Conservation (phyloP, 1,140 invertebrate genomes). For the Druon quercuslanigerum region DNA sequence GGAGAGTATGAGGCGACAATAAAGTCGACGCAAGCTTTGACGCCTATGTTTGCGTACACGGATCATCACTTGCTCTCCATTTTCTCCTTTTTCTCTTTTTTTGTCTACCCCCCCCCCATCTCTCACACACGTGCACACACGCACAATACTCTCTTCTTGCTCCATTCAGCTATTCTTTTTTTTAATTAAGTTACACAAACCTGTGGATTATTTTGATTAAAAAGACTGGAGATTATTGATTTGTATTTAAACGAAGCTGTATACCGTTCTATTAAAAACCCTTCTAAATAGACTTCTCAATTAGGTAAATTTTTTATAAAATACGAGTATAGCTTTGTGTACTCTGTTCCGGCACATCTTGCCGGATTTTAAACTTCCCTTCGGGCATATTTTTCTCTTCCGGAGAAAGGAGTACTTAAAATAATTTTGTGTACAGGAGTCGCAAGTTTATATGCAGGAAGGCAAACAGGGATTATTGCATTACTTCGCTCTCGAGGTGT, state of each 20-base stretch:
- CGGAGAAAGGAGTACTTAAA: too few relatives aligned
- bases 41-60: slow-evolving; percentile 51
- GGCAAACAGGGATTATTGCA: too few relatives aligned
- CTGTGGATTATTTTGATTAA: slow-evolving; percentile 13
- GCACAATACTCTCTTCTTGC: not conserved
- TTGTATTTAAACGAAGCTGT: not conserved
- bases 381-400: too few relatives aligned
- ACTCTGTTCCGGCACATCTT: too few relatives aligned
- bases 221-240: not conserved
- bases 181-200: slow-evolving; percentile 25
- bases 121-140: not conserved
- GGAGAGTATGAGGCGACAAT: slow-evolving; percentile 40
- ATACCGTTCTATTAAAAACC: too few relatives aligned
- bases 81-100: not conserved
- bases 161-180: slow-evolving; percentile 11
- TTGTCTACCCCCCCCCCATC: not conserved
- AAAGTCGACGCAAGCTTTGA: slow-evolving; percentile 46
- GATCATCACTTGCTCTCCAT: slow-evolving; percentile 44
- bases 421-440: too few relatives aligned
- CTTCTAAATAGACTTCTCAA: too few relatives aligned
- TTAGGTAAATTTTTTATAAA: too few relatives aligned
- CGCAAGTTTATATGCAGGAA: too few relatives aligned
- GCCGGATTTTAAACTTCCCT: too few relatives aligned
- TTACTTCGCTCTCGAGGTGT: too few relatives aligned
- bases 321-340: too few relatives aligned